Base-by-base conservation (phyloP, 2,797 vertebrate genomes). In the Spinus olivaceus region DNA sequence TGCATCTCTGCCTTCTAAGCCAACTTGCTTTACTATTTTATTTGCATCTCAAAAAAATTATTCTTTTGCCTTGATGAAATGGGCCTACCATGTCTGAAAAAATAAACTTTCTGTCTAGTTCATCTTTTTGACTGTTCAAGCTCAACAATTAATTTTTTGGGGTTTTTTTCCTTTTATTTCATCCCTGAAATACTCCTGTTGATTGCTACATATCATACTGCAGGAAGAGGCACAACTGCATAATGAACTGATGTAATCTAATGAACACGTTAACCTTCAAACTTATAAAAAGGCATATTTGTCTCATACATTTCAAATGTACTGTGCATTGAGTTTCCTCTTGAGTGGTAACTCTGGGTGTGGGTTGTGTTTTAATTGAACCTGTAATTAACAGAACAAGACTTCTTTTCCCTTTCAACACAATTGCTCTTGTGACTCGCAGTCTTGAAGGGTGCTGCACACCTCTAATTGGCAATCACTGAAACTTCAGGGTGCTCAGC, bases 1-100 rank as follows among this genome's bases (percentile, higher is more conserved):
- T 95, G 37, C 50, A 83, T 96, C 92, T 96, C 57, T 70, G 59
- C 27, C 51, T 91, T 60, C 57, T 93, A 92, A 96, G n/a, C 50
- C 78, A 95, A 70, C 32, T 93, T 88, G 64, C 54, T 64, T 88
- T 86, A 80, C 33, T 79, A 22, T 92, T 97, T 95, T 65, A 82
- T 82, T 88, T 65, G 39, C 37, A 81, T 93, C 80, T 95, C 92
- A 51, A 94, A 81, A 88, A 84, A 70, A 74, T 6, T 23, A 2
- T 13, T 32, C 57, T 66, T 71, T 53, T 70, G n/a, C 35, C n/a
- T 50, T 60, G n/a, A 66, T 67, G 71, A 80, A 92, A 85, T 25
- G 19, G 6, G 4, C 30, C 17, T 92, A 37, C 44, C 9, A 63
- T 57, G 22, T 80, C 73, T 85, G 74, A 54, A 89, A 77, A 96